Evolutionary conservation across 2,888 invertebrate genomes (phyloP).

Genomic region (Zaprionus lineosus): DNA sequence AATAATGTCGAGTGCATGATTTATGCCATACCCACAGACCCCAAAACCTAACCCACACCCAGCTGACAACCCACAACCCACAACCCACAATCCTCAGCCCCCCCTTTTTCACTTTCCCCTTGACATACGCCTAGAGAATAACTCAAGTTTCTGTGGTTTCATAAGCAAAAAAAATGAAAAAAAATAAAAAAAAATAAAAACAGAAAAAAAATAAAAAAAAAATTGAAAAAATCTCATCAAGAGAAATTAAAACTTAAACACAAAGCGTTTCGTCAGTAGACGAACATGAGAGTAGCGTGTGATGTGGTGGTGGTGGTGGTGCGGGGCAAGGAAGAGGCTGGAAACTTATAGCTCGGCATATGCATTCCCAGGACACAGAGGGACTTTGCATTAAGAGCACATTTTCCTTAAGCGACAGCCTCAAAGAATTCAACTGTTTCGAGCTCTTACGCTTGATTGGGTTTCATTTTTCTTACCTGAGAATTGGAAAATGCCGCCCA

Average conservation of each 20-base stretch:
- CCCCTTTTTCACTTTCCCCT: neutral
- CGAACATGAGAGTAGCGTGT: conserved; percentile 47
- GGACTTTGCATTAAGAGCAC: conserved; percentile 45
- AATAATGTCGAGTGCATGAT: conserved; percentile 76
- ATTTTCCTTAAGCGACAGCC: conserved; percentile 30
- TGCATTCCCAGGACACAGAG: neutral
- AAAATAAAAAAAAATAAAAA: neutral
- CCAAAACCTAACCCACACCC: no score
- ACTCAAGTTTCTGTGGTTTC: conserved; percentile 25
- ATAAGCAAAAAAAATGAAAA: conserved; percentile 10
- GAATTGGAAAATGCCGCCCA: conserved; percentile 20
- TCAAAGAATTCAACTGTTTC: conserved; percentile 48
- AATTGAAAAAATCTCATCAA: conserved; percentile 58
- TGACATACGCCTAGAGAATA: no score
- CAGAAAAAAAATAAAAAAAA: neutral
- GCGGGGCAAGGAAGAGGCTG: neutral
- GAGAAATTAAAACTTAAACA: conserved; percentile 73
- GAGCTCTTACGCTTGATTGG: conserved; percentile 67
- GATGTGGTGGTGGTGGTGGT: conserved; percentile 19
- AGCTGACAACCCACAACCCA: neutral
- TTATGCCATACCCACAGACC: conserved; percentile 35
- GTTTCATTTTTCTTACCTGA: conserved; percentile 37
- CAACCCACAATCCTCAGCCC: neutral
- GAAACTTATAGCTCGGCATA: conserved; percentile 10
- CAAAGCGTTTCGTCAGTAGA: conserved; percentile 36